Evolutionary conservation across 2,888 invertebrate genomes (phyloP).

Genomic region (Lycaena phlaeas): DNA sequence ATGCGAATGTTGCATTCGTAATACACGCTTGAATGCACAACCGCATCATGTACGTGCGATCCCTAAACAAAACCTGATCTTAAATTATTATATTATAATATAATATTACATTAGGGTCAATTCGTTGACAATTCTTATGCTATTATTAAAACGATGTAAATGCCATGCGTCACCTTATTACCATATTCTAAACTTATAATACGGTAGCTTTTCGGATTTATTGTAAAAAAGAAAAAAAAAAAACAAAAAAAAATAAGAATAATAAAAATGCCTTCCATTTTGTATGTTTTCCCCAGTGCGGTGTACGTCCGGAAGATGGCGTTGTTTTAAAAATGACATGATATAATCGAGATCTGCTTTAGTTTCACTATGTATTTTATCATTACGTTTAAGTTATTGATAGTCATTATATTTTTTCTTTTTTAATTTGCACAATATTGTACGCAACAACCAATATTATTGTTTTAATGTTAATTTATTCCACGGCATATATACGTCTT

Average conservation of each 20-base stretch:
- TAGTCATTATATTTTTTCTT: neutral
- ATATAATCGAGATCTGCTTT: conserved; percentile 1
- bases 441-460: conserved; percentile 40
- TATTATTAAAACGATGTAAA: neutral
- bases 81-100: too few species aligned
- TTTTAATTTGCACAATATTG: conserved; percentile 5
- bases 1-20: too few species aligned
- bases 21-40: too few species aligned
- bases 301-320: neutral
- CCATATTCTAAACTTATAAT: conserved; percentile 3
- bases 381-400: neutral
- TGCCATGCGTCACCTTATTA: conserved; percentile 1
- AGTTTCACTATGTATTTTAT: conserved; percentile 2
- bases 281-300: too few species aligned
- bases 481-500: too few species aligned
- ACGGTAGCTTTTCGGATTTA: neutral
- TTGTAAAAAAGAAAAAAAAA: too few species aligned
- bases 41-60: too few species aligned
- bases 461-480: conserved; percentile 11
- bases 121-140: conserved; percentile 6
- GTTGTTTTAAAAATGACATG: too few species aligned
- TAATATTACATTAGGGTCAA: conserved; percentile 2
- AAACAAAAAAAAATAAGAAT: too few species aligned
- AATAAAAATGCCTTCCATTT: conserved; percentile 6
- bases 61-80: too few species aligned